A percentile compares a stretch with the other conserved stretches of the same genome.
Evolutionary conservation across 2,113 vertebrate genomes (phyloP).

Genomic region (Diphyllodes magnificus): DNA sequence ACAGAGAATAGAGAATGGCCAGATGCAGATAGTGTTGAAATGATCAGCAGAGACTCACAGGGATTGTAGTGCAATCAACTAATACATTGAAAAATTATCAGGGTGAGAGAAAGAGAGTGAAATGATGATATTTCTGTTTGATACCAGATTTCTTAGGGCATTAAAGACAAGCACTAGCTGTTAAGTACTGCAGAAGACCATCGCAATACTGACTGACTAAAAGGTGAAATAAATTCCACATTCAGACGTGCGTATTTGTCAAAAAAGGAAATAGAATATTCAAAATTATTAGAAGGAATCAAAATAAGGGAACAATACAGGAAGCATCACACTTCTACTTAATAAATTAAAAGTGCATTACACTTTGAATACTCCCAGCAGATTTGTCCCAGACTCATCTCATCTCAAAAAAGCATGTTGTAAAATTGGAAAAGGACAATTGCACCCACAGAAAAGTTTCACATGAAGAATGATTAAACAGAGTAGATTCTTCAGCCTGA

Average conservation of each 20-base stretch:
- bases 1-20: not conserved
- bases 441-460: not conserved
- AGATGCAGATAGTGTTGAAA: not conserved
- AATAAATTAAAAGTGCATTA: not conserved
- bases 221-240: not conserved
- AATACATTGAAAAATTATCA: not conserved
- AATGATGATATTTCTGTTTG: not conserved
- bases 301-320: not conserved
- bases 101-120: not conserved
- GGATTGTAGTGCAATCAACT: not conserved
- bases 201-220: not conserved
- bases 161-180: not conserved
- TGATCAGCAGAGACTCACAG: not conserved
- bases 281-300: not conserved
- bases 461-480: not conserved
- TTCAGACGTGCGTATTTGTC: not conserved
- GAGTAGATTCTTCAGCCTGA: not conserved
- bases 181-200: not conserved
- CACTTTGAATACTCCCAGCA: not conserved
- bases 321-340: not conserved
- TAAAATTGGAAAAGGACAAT: not conserved
- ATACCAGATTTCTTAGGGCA: not conserved
- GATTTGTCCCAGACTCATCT: not conserved
- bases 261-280: not conserved
- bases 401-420: not conserved